Evolutionary conservation across 2,888 invertebrate species (phyloP).

Genomic region (Gymnoscelis rufifasciata): DNA sequence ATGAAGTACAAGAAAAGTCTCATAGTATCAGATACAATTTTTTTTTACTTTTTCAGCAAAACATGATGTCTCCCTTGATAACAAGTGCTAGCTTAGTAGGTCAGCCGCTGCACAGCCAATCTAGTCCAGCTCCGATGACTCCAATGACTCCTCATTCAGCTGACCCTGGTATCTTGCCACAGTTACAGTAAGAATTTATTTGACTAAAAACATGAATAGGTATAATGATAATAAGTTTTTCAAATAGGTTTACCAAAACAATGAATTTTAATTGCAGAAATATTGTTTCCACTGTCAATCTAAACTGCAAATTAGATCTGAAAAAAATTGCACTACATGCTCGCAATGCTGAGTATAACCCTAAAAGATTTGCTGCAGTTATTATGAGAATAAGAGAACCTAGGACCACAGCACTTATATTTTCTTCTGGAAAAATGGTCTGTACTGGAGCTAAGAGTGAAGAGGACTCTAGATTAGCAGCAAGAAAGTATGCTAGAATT

Average conservation of each 20-base stretch:
- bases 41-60: conserved; percentile 79
- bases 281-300: conserved; percentile 98
- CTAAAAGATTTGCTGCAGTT: conserved; percentile 98
- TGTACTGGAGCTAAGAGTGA: conserved; percentile 92
- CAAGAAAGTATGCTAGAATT: conserved; percentile 90
- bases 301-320: conserved; percentile 95
- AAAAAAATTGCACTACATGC: conserved; percentile 98
- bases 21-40: background rate
- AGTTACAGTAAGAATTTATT: conserved; percentile 85
- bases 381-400: conserved; percentile 97
- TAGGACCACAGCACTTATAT: conserved; percentile 88
- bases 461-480: conserved; percentile 86
- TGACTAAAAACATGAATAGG: background rate
- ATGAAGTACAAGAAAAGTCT: background rate
- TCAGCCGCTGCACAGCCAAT: conserved; percentile 81
- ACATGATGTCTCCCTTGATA: conserved; percentile 90
- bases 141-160: conserved; percentile 96
- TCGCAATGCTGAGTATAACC: conserved; percentile 99
- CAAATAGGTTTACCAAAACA: too few relatives aligned
- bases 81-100: conserved; percentile 77
- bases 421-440: conserved; percentile 91
- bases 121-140: conserved; percentile 89
- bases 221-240: too few relatives aligned
- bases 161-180: conserved; percentile 95
- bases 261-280: conserved; percentile 82